These are phyloP conservation scores for Eunapius fragilis DNA, from an alignment of 37 sponge, comb jelly and placozoan species.

Conservation along the genomic window DNA sequence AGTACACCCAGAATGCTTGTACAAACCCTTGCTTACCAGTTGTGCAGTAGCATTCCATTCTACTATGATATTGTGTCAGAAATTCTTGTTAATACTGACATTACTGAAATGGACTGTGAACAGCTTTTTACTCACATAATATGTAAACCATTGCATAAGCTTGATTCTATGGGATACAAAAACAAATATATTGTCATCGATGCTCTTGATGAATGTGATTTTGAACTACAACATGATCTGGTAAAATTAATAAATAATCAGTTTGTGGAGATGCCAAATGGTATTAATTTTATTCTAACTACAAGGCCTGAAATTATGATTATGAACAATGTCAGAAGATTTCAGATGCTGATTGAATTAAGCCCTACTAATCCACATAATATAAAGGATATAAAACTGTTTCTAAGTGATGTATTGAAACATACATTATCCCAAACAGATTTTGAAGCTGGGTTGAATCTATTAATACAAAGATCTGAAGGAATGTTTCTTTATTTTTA, in stretches of 20 bases:
- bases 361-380: constrained; percentile 28
- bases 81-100: background rate
- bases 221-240: constrained; percentile 12
- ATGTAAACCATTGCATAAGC: constrained; percentile 6
- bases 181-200: constrained; percentile 32
- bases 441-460: constrained; percentile 12
- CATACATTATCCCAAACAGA: background rate
- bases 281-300: constrained; percentile 26
- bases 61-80: background rate
- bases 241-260: constrained; percentile 23
- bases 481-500: constrained; percentile 58
- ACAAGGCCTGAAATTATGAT: constrained; percentile 40
- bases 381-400: constrained; percentile 22
- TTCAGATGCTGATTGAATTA: constrained; percentile 29
- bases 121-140: constrained; percentile 14
- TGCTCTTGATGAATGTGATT: constrained; percentile 61
- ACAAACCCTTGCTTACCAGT: constrained; percentile 18
- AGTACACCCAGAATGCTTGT: constrained; percentile 20
- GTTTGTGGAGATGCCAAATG: constrained; percentile 30
- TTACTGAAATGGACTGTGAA: background rate
- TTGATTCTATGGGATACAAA: background rate
- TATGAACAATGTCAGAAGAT: background rate
- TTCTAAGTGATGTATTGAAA: constrained; percentile 1
- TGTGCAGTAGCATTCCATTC: background rate
- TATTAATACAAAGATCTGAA: constrained; percentile 35